phyloP scores from a whole-genome alignment of 2,113 vertebrate genomes.

The Scytalopus superciliaris region DNA sequence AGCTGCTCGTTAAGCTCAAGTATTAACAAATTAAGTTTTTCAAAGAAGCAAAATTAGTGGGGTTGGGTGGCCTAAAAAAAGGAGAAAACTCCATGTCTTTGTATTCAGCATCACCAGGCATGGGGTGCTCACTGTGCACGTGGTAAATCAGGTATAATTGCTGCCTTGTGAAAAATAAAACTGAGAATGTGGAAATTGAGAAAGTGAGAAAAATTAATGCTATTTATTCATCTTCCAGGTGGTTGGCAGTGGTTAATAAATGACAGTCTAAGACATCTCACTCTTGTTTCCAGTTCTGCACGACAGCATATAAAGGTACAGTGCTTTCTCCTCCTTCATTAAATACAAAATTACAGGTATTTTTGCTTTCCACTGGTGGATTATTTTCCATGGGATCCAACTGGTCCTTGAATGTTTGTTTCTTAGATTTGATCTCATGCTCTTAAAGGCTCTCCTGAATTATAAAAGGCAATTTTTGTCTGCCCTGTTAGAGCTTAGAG shows the following conservation, averaged over 20 bases:
- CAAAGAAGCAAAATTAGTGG: neutral
- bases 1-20: neutral
- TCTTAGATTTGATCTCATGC: neutral
- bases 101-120: neutral
- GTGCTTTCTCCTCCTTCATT: neutral
- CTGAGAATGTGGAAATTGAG: neutral
- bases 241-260: slow-evolving; percentile 91
- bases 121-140: neutral
- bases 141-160: neutral
- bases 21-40: neutral
- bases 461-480: neutral
- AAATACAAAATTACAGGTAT: neutral
- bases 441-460: neutral
- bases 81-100: neutral
- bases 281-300: slow-evolving; percentile 75
- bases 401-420: neutral
- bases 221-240: slow-evolving; percentile 47
- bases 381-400: neutral
- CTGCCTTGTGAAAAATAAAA: neutral
- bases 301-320: slow-evolving; percentile 83
- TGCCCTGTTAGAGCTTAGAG: neutral
- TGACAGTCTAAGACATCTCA: slow-evolving; percentile 84
- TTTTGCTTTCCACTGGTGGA: neutral
- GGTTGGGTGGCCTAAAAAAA: neutral
- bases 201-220: neutral